Conservation (phyloP, 2,797 vertebrate genomes). For the Anabacerthia variegaticeps region DNA sequence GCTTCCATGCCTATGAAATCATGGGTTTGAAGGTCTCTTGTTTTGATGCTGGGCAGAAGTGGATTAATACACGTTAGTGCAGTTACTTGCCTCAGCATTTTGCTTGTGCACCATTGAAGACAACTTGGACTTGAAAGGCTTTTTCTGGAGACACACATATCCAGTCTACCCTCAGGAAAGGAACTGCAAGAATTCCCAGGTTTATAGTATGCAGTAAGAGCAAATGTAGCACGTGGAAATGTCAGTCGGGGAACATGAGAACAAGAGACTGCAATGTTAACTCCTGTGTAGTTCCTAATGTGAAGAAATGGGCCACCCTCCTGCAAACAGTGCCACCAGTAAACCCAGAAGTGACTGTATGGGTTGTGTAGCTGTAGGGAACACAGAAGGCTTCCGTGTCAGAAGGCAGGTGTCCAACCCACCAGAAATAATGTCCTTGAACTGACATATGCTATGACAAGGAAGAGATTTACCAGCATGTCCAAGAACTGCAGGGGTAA, state of each 20-base stretch:
- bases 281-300: neutral
- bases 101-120: neutral
- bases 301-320: neutral
- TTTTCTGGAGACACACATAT: neutral
- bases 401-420: neutral
- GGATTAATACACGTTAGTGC: neutral
- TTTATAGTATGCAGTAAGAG: neutral
- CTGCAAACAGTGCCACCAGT: neutral
- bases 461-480: neutral
- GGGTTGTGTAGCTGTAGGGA: neutral
- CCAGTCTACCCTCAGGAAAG: neutral
- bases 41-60: neutral
- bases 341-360: neutral
- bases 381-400: neutral
- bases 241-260: neutral
- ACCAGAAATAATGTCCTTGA: neutral
- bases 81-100: neutral
- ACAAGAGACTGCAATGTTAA: neutral
- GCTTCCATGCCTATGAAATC: neutral
- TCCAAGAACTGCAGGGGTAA: conserved; percentile 20
- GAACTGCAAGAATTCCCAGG: neutral
- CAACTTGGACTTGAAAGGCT: neutral
- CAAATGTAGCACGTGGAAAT: neutral
- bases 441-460: neutral
- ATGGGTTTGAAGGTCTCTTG: neutral